These are phyloP conservation scores for Prunella fulvescens DNA, from an alignment of 2,113 vertebrate species.

Conservation along the genomic window DNA sequence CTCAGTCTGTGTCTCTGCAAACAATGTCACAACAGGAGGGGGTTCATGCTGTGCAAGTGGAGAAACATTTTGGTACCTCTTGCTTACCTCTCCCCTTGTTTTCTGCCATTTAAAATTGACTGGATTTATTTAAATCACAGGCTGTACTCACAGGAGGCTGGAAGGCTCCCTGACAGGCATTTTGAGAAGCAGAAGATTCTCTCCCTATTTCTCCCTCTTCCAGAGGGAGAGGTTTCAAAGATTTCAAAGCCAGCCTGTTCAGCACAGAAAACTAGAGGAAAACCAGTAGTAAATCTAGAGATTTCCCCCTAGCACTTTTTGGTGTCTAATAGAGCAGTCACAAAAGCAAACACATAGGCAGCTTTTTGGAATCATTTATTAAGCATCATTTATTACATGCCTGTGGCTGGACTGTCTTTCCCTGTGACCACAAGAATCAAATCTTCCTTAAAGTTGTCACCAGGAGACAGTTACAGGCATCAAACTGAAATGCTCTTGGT, in stretches of 20 bases:
- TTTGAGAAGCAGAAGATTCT: neutral
- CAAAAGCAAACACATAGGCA: slow-evolving; percentile 52
- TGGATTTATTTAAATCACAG: neutral
- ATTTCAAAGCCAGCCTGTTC: neutral
- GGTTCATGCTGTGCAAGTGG: neutral
- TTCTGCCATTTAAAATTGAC: neutral
- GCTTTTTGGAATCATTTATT: slow-evolving; percentile 66
- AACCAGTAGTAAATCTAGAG: neutral
- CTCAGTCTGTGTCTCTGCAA: neutral
- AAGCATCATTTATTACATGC: slow-evolving; percentile 50
- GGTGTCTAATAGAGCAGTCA: neutral
- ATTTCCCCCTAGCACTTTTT: neutral
- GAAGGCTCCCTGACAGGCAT: neutral
- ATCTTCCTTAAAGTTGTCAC: slow-evolving; percentile 26
- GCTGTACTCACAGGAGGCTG: neutral
- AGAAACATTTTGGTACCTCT: neutral
- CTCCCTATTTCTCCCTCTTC: neutral
- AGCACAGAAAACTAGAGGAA: neutral
- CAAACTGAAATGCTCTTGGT: neutral
- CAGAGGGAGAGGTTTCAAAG: no score
- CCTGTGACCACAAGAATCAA: slow-evolving; percentile 39
- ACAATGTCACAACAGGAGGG: neutral
- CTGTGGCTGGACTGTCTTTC: slow-evolving; percentile 33
- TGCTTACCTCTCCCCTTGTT: neutral
- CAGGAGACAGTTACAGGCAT: neutral